phyloP scores from a whole-genome alignment of 2,888 invertebrate species.

The Chorisops tibialis region DNA sequence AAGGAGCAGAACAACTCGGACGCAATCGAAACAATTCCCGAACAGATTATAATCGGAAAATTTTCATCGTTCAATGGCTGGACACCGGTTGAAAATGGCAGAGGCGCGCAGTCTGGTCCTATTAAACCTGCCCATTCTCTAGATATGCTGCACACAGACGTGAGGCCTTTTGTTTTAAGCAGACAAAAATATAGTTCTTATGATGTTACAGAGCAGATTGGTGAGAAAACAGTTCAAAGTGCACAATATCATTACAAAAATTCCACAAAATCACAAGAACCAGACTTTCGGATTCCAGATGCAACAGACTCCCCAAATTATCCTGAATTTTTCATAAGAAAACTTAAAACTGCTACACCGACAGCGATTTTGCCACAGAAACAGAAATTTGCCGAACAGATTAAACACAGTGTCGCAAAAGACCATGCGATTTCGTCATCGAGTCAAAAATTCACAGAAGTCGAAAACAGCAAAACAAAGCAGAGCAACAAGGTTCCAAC shows the following conservation, averaged over 20 bases:
- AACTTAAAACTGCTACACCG: constrained; percentile 14
- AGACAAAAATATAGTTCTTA: constrained; percentile 37
- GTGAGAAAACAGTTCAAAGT: constrained; percentile 36
- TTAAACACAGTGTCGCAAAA: background rate
- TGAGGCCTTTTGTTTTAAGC: background rate
- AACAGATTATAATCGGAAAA: constrained; percentile 38
- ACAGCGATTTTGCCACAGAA: background rate
- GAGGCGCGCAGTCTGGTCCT: too few relatives aligned
- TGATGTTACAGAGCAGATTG: constrained; percentile 47
- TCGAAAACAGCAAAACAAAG: background rate
- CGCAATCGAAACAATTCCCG: constrained; percentile 30
- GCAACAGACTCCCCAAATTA: constrained; percentile 44
- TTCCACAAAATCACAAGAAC: background rate
- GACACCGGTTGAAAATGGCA: constrained; percentile 42
- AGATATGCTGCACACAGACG: constrained; percentile 1
- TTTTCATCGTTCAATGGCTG: constrained; percentile 45
- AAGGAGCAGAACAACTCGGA: background rate
- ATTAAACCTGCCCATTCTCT: background rate
- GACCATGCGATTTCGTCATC: background rate
- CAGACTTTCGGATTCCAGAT: background rate
- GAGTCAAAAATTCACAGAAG: background rate
- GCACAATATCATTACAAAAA: background rate
- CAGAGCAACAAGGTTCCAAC: background rate
- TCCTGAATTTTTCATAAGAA: constrained; percentile 43
- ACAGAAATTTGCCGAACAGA: background rate